Evolutionary conservation across 2,113 vertebrate species (phyloP).

Genomic region (Collichthys lucidus): DNA sequence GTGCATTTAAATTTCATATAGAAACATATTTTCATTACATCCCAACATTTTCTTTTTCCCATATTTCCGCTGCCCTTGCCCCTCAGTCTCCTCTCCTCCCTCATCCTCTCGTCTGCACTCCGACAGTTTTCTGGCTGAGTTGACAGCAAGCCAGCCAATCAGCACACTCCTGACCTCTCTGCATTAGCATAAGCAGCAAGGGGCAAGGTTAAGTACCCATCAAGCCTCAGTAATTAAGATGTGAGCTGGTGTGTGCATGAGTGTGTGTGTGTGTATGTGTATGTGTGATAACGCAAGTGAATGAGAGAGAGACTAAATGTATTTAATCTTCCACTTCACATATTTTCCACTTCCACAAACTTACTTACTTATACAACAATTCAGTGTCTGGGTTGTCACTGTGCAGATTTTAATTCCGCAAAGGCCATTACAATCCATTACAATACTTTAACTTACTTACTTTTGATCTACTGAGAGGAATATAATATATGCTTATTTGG

Average conservation of each 20-base stretch:
- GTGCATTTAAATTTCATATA: not conserved
- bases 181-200: slow-evolving; percentile 81
- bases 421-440: not conserved
- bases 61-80: slow-evolving; percentile 54
- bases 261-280: slow-evolving; percentile 4
- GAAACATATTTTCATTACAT: not conserved
- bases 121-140: slow-evolving; percentile 76
- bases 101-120: slow-evolving; percentile 67
- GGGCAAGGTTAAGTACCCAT: slow-evolving; percentile 82
- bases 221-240: slow-evolving; percentile 80
- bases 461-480: slow-evolving; percentile 8
- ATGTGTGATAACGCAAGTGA: slow-evolving; percentile 29
- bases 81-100: slow-evolving; percentile 43
- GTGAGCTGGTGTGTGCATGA: slow-evolving; percentile 56
- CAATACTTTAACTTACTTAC: slow-evolving; percentile 4
- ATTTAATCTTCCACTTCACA: slow-evolving; percentile 57
- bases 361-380: slow-evolving; percentile 19
- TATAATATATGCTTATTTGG: slow-evolving; percentile 13
- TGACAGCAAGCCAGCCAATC: slow-evolving; percentile 78
- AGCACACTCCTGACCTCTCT: slow-evolving; percentile 73
- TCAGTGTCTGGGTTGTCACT: not conserved
- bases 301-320: slow-evolving; percentile 23
- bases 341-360: slow-evolving; percentile 49
- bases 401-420: slow-evolving; percentile 41
- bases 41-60: not conserved